Conservation (phyloP, 2,888 invertebrate species). For the Hyposoter dolosus region DNA sequence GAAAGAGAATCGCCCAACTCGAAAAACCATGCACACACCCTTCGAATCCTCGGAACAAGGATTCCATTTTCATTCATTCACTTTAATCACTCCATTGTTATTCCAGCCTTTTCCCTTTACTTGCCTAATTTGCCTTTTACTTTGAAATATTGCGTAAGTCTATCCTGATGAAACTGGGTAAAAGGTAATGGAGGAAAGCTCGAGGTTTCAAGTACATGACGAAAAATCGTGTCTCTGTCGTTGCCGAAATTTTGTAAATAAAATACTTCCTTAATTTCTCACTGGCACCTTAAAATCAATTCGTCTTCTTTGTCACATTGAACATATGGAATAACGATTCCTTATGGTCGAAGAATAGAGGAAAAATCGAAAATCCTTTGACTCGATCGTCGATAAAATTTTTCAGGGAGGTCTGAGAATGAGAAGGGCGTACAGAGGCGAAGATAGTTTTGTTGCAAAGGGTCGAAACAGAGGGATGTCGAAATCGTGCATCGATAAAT, state of each 20-base stretch:
- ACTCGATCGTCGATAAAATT: background rate
- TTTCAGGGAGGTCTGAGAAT: background rate
- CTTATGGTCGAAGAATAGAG: background rate
- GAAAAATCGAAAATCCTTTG: background rate
- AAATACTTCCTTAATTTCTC: no score
- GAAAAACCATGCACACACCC: constrained; percentile 57
- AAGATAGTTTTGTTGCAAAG: background rate
- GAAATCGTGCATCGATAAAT: constrained; percentile 8
- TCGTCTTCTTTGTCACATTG: no score
- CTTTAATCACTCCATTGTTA: background rate
- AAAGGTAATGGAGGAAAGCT: background rate
- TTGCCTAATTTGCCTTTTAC: background rate
- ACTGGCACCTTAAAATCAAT: background rate
- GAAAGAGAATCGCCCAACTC: constrained; percentile 29
- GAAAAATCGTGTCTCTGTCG: no score
- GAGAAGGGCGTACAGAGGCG: background rate
- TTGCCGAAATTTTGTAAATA: no score
- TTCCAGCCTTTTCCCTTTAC: background rate
- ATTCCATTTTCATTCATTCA: constrained; percentile 39
- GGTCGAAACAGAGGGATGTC: background rate
- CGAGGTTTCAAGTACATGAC: background rate
- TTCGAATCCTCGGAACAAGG: background rate
- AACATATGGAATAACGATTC: background rate
- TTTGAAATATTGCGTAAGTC: background rate
- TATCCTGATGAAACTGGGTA: background rate